Percentiles rank a stretch among this genome's conserved stretches.
These are phyloP conservation scores for Poecilia picta DNA, from an alignment of 2,797 vertebrate species.

Conservation along the genomic window DNA sequence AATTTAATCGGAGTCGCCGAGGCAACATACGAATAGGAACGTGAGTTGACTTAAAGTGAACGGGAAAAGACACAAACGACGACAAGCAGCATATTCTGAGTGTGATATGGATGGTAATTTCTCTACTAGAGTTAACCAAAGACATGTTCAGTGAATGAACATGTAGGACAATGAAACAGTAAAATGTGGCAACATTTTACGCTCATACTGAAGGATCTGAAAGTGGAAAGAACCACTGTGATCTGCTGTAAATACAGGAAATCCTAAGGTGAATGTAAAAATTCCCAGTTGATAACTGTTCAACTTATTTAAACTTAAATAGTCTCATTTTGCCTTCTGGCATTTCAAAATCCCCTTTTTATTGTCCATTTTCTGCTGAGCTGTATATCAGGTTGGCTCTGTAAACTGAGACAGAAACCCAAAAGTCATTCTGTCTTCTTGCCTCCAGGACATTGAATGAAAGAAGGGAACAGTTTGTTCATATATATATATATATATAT, in stretches of 20 bases:
- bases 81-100: too few species aligned
- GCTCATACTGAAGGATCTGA: not conserved
- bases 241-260: not conserved
- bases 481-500: too few species aligned
- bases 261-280: not conserved
- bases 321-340: not conserved
- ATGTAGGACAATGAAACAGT: too few species aligned
- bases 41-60: not conserved
- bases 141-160: too few species aligned
- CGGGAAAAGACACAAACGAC: not conserved
- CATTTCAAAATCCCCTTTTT: not conserved
- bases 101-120: not conserved
- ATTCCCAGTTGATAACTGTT: not conserved
- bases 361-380: not conserved
- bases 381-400: not conserved
- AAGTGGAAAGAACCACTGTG: not conserved
- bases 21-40: slow-evolving; percentile 3
- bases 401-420: not conserved
- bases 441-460: not conserved
- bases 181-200: not conserved
- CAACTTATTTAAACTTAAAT: not conserved
- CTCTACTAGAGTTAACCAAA: not conserved
- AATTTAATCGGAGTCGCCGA: not conserved
- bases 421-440: not conserved
- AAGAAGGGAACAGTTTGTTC: not conserved